phyloP scores from a whole-genome alignment of 2,113 vertebrate genomes.

The Blennius ocellaris region DNA sequence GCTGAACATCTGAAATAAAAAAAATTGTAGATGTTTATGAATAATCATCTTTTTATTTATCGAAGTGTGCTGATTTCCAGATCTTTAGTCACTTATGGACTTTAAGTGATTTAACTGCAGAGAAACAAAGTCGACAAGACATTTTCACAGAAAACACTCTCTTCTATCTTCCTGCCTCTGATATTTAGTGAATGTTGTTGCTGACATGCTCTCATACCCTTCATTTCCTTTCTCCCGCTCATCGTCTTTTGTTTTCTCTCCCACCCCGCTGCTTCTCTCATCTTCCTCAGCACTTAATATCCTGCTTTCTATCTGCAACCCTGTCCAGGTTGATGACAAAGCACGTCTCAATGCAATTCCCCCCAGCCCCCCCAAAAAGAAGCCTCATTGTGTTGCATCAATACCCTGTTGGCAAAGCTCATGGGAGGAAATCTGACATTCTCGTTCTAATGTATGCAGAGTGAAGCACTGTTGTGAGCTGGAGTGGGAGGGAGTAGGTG shows the following conservation, averaged over 20 bases:
- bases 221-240: slow-evolving; percentile 32
- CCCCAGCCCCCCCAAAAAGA: background rate
- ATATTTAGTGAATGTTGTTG: slow-evolving; percentile 9
- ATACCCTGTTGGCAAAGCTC: slow-evolving; percentile 30
- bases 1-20: background rate
- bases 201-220: slow-evolving; percentile 3
- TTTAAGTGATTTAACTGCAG: no score
- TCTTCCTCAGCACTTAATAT: slow-evolving; percentile 33
- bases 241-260: background rate
- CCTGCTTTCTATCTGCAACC: slow-evolving; percentile 33
- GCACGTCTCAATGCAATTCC: background rate
- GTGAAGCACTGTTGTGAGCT: slow-evolving; percentile 30
- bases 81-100: background rate
- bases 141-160: background rate
- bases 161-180: background rate
- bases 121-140: background rate
- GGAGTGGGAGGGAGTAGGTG: slow-evolving; percentile 21
- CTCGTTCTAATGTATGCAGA: slow-evolving; percentile 38
- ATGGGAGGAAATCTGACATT: slow-evolving; percentile 42
- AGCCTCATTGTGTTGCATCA: slow-evolving; percentile 37
- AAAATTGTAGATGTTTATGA: background rate
- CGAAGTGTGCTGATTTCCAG: background rate
- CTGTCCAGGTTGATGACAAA: slow-evolving; percentile 30
- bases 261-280: slow-evolving; percentile 7
- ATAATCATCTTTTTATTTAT: background rate